Conservation (phyloP, 2,888 invertebrate species). For the Digitonthophagus gazella region DNA sequence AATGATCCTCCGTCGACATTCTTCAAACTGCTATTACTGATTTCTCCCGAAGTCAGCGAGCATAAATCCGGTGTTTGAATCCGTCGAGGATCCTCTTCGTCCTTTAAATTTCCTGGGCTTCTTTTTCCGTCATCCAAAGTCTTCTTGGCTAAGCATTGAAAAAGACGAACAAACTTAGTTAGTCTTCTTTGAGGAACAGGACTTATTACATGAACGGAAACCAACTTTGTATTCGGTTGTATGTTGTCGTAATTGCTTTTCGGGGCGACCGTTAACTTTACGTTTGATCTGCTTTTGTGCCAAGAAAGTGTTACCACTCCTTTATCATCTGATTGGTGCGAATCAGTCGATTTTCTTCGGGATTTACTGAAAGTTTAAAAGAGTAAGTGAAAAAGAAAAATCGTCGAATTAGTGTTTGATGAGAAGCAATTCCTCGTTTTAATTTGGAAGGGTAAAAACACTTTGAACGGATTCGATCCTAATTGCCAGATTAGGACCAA, state of each 20-base stretch:
- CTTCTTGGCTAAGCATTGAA: conserved; percentile 24
- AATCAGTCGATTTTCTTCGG: not conserved
- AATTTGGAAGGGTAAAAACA: too few species aligned
- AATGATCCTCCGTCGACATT: conserved; percentile 49
- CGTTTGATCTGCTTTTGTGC: conserved; percentile 23
- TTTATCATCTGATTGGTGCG: not conserved
- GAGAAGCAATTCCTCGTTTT: too few species aligned
- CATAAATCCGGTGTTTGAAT: too few species aligned
- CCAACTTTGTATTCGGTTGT: conserved; percentile 26
- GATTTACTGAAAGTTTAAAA: too few species aligned
- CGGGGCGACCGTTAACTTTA: conserved; percentile 25
- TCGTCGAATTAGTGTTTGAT: too few species aligned
- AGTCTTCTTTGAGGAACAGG: conserved; percentile 2
- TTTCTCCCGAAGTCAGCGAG: conserved; percentile 42
- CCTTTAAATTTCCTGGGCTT: too few species aligned
- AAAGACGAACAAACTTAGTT: conserved; percentile 25
- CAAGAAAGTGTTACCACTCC: conserved; percentile 18
- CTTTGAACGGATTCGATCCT: too few species aligned
- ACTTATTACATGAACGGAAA: conserved; percentile 22
- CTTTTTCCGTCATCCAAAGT: conserved; percentile 20
- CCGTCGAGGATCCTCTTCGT: too few species aligned
- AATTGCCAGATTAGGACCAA: too few species aligned
- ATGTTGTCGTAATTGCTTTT: conserved; percentile 25
- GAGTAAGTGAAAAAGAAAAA: too few species aligned
- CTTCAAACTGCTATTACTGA: conserved; percentile 51